Evolutionary conservation across 2,888 invertebrate species (phyloP).

Genomic region (Lepidonotus clava): DNA sequence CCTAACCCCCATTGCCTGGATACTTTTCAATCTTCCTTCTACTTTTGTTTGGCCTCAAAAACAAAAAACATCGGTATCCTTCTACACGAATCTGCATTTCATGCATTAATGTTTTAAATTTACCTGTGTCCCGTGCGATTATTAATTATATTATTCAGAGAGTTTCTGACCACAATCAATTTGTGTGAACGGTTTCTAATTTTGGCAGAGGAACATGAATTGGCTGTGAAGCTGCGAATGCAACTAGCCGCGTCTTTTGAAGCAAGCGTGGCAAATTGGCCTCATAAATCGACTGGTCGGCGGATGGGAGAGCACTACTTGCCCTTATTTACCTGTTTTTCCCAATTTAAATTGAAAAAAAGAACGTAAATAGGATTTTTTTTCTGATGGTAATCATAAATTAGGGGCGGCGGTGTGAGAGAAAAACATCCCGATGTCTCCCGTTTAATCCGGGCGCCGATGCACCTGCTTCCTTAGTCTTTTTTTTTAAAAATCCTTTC

Average conservation of each 20-base stretch:
- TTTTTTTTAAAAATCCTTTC: too few species aligned
- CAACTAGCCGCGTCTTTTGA: not conserved
- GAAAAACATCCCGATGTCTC: not conserved
- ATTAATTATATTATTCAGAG: constrained; percentile 7
- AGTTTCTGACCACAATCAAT: not conserved
- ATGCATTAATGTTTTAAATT: constrained; percentile 12
- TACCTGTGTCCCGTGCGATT: not conserved
- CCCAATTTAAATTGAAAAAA: not conserved
- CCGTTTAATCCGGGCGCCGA: not conserved
- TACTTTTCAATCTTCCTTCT: too few species aligned
- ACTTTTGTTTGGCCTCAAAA: too few species aligned
- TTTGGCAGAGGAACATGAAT: not conserved
- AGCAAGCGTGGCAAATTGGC: not conserved
- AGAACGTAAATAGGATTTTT: constrained; percentile 17
- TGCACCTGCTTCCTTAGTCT: not conserved
- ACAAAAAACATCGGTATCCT: not conserved
- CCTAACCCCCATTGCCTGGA: not conserved
- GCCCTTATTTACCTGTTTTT: constrained; percentile 31
- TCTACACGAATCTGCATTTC: not conserved
- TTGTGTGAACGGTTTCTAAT: constrained; percentile 16
- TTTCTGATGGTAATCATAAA: not conserved
- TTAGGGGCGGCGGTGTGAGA: not conserved
- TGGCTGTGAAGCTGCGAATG: not conserved
- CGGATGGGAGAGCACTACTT: not conserved
- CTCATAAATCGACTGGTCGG: not conserved